phyloP scores from a whole-genome alignment of 2,797 vertebrate genomes.

The Muscicapa striata region DNA sequence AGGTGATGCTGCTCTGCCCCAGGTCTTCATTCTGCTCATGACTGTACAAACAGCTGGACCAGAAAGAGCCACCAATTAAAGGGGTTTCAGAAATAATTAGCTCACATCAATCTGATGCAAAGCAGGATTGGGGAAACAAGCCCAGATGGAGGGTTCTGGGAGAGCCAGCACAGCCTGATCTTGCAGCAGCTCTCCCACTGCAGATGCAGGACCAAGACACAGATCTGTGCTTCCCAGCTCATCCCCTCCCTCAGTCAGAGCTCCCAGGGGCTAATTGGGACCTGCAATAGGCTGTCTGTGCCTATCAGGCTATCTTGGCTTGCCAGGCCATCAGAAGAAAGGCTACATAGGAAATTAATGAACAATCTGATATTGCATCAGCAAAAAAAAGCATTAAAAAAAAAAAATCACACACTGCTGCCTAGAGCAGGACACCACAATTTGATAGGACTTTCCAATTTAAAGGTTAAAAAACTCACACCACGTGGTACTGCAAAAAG shows the following conservation, averaged over 20 bases:
- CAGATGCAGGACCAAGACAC: not conserved
- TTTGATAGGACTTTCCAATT: not conserved
- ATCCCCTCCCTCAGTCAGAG: not conserved
- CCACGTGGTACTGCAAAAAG: not conserved
- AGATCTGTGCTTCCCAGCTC: not conserved
- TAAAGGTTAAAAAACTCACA: not conserved
- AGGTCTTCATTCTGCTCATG: not conserved
- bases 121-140: not conserved
- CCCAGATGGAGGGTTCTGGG: not conserved
- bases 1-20: not conserved
- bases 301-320: not conserved
- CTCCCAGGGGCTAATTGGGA: not conserved
- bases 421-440: not conserved
- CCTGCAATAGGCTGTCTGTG: not conserved
- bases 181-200: not conserved
- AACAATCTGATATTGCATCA: fast-evolving
- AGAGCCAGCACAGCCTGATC: not conserved
- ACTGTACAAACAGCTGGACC: not conserved
- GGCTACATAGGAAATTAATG: not conserved
- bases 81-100: conserved; percentile 36
- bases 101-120: not conserved
- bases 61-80: not conserved
- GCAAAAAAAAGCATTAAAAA: not conserved
- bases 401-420: fast-evolving
- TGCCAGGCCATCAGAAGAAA: not conserved